Evolutionary conservation across 2,113 vertebrate species (phyloP), one percentile per base, ranked within the genome.

Genomic region (Otis tarda): DNA sequence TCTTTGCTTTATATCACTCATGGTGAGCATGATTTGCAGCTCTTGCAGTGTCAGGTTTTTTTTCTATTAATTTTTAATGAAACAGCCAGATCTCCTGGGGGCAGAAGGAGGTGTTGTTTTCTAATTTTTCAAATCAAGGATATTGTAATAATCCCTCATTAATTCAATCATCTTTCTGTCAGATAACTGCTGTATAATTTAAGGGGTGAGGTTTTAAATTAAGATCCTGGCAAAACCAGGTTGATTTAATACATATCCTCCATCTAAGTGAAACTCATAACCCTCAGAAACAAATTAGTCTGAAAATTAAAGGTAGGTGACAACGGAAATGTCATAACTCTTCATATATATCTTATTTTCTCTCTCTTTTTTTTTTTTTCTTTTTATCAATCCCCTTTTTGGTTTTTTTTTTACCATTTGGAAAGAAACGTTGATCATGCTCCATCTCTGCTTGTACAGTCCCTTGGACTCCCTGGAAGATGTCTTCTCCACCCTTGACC

Each of bases 61-160:
- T 96, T 95, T 67, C 91, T 94, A 90, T 95, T 95, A 98, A 97
- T 98, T 95, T 90, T 97, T 97, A 95, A 97, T 95, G 87, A 94
- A 97, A 95, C 64, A 93, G 87, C 57, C 59, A 85, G 65, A 83
- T 95, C 91, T 95, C 93, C 92, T 30, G 59, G 52, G 93, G 94
- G 91, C 89, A 89, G 82, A 85, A 75, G 82, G 79, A 89, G 92
- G 77, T 83, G 75, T 68, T 96, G 93, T 97, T 97, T 96, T 91
- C 95, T 95, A 85, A 96, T 96, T 96, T 97, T 93, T 96, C 97
- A 92, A 94, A 96, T 97, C 91, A 91, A 67, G 94, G 83, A 64
- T 89, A 91, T 83, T 85, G 65, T 92, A 91, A 94, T 92, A 96
- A 97, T 94, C 78, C 83, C 89, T 97, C 95, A 94, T 96, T 95